phyloP scores from a whole-genome alignment of 1,140 invertebrate genomes.

The Chelonus insularis region DNA sequence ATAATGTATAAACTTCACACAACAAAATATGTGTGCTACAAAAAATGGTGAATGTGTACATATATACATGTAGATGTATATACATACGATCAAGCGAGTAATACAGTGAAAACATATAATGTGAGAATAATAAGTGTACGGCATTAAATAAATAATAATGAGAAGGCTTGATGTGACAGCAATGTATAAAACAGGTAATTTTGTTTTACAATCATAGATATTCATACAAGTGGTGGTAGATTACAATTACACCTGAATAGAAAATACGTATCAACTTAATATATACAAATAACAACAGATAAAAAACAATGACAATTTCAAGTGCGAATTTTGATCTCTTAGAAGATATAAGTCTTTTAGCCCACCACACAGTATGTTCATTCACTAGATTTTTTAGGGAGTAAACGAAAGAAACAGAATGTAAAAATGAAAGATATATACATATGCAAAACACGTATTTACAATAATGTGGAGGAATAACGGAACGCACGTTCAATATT shows the following conservation, averaged over 20 bases:
- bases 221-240: no score
- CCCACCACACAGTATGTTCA: no score
- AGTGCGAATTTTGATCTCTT: no score
- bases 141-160: conserved; percentile 37
- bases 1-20: no score
- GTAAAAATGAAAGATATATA: background rate
- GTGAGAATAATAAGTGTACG: conserved; percentile 25
- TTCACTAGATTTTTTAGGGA: no score
- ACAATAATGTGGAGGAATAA: background rate
- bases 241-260: no score
- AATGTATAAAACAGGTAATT: conserved; percentile 33
- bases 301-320: no score
- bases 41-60: no score
- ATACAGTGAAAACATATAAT: conserved; percentile 34
- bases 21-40: no score
- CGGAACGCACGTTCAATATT: background rate
- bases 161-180: conserved; percentile 34
- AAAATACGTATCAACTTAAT: no score
- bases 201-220: background rate
- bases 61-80: background rate
- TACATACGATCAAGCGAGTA: conserved; percentile 26
- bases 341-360: no score
- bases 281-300: no score
- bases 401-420: background rate
- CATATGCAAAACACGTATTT: background rate